These are phyloP conservation scores for Limenitis camilla DNA, from an alignment of 2,888 invertebrate genomes.

Conservation along the genomic window DNA sequence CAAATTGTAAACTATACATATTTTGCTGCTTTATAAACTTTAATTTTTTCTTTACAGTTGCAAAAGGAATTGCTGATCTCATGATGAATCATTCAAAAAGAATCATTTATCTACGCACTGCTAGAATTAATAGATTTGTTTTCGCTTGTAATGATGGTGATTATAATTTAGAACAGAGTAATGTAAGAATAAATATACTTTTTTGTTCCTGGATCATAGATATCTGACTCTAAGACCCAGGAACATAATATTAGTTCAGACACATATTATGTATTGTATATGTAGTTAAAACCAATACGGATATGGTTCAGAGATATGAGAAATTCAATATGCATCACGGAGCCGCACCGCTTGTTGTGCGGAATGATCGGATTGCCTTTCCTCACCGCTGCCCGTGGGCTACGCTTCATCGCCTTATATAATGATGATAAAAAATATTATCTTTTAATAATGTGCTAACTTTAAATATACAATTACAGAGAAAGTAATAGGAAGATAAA, in stretches of 20 bases:
- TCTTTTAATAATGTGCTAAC: neutral
- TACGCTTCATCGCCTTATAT: conserved; percentile 5
- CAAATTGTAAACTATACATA: neutral
- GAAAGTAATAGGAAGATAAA: neutral
- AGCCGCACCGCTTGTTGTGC: conserved; percentile 23
- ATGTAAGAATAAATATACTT: no score
- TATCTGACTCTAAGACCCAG: no score
- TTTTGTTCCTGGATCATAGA: no score
- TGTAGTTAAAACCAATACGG: neutral
- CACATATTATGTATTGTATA: no score
- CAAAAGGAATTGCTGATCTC: no score
- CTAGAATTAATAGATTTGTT: no score
- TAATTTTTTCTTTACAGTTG: no score
- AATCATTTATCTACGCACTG: no score
- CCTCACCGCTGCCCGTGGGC: conserved; percentile 10
- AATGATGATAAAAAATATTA: neutral
- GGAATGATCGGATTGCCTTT: conserved; percentile 32
- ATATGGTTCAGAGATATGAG: conserved; percentile 14
- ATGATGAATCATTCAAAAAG: no score
- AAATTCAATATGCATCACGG: conserved; percentile 32
- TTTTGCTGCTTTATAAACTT: neutral
- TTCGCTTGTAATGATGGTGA: no score
- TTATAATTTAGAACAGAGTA: no score
- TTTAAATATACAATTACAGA: neutral
- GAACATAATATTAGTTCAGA: no score